Conservation (phyloP, 2,113 vertebrate species). For the Eurypyga helias region DNA sequence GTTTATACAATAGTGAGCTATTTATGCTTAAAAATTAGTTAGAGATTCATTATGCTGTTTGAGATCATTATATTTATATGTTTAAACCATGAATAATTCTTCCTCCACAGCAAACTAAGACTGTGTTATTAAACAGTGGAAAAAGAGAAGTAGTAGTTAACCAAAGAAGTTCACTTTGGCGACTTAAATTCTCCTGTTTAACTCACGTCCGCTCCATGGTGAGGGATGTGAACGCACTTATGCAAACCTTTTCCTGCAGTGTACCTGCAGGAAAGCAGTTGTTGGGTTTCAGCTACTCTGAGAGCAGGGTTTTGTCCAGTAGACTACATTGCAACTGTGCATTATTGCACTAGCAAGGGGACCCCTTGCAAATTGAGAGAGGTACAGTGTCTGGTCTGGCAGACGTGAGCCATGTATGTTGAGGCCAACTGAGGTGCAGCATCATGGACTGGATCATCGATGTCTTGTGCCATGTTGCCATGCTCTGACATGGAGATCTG, state of each 20-base stretch:
- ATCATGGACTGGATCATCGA: not conserved
- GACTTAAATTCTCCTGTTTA: not conserved
- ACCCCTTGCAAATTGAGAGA: not conserved
- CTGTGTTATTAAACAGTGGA: not conserved
- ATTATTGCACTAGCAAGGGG: not conserved
- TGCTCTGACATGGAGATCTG: not conserved
- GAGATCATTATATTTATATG: not conserved
- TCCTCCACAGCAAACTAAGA: not conserved
- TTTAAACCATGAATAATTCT: not conserved
- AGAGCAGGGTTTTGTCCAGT: not conserved
- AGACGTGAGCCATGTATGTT: fast-evolving
- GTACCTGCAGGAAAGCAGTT: not conserved
- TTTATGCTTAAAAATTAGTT: not conserved
- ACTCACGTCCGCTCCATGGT: not conserved
- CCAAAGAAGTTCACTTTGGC: not conserved
- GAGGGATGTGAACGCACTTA: not conserved
- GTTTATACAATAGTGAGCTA: not conserved
- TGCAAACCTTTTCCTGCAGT: not conserved
- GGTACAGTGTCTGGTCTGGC: not conserved
- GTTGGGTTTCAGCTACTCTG: not conserved
- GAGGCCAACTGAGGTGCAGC: not conserved
- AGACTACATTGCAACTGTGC: not conserved
- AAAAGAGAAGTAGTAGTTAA: not conserved
- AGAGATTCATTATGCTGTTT: not conserved
- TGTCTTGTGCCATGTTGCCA: not conserved